Evolutionary conservation across 2,888 invertebrate genomes (phyloP).

Genomic region (Stramonita haemastoma): DNA sequence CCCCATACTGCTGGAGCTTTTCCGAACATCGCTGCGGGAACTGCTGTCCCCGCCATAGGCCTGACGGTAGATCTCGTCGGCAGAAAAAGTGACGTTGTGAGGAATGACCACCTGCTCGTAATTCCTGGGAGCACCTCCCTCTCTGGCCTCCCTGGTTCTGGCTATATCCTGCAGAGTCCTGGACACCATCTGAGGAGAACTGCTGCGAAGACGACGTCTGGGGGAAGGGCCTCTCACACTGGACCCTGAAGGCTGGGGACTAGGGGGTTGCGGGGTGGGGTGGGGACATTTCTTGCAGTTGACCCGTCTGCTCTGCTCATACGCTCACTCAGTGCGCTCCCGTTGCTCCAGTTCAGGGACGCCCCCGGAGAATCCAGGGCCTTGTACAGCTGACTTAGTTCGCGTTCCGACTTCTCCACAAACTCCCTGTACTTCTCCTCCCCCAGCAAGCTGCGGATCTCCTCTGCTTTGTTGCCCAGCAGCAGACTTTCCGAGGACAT

Average conservation of each 20-base stretch:
- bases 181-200: slow-evolving; percentile 40
- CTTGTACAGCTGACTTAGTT: slow-evolving; percentile 58
- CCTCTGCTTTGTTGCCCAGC: slow-evolving; percentile 26
- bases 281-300: slow-evolving; percentile 42
- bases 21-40: slow-evolving; percentile 13
- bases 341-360: neutral
- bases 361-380: slow-evolving; percentile 24
- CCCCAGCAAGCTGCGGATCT: slow-evolving; percentile 53
- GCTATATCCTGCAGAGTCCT: slow-evolving; percentile 49
- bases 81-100: slow-evolving; percentile 66
- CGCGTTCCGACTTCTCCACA: slow-evolving; percentile 58
- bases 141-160: slow-evolving; percentile 23
- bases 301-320: slow-evolving; percentile 23
- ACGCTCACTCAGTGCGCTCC: neutral
- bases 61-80: slow-evolving; percentile 70
- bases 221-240: slow-evolving; percentile 25
- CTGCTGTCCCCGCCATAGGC: slow-evolving; percentile 56
- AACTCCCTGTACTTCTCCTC: slow-evolving; percentile 64
- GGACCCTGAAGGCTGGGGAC: slow-evolving; percentile 8
- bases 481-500: slow-evolving; percentile 25
- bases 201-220: slow-evolving; percentile 36
- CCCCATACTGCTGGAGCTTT: neutral
- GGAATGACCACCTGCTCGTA: slow-evolving; percentile 64
- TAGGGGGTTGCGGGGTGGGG: slow-evolving; percentile 20
- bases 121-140: slow-evolving; percentile 49